Conservation (phyloP, 2,888 invertebrate genomes). For the Mythimna impura region DNA sequence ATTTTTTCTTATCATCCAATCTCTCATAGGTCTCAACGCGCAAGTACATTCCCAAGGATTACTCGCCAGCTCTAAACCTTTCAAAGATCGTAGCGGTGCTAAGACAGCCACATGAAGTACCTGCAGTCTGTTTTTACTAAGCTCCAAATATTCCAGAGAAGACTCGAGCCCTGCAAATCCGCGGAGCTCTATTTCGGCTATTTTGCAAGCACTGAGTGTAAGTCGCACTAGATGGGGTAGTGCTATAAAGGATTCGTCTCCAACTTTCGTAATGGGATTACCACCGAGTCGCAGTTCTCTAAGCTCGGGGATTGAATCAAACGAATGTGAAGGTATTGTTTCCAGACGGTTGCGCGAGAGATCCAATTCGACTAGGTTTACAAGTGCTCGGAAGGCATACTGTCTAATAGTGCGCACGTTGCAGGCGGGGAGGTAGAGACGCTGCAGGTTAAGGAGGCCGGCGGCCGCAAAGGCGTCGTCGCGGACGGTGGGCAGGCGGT, state of each 20-base stretch:
- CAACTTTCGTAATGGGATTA: slow-evolving; percentile 93
- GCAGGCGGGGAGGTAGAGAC: slow-evolving; percentile 94
- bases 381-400: slow-evolving; percentile 94
- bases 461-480: slow-evolving; percentile 94
- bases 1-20: slow-evolving; percentile 95
- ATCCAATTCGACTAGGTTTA: slow-evolving; percentile 95
- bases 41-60: slow-evolving; percentile 97
- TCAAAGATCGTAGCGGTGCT: slow-evolving; percentile 92
- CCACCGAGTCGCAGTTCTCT: slow-evolving; percentile 93
- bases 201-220: slow-evolving; percentile 93
- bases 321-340: slow-evolving; percentile 93
- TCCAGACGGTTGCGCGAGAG: slow-evolving; percentile 93
- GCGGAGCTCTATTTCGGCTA: slow-evolving; percentile 92
- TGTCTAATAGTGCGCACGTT: slow-evolving; percentile 92
- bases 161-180: slow-evolving; percentile 94
- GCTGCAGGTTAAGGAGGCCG: slow-evolving; percentile 95
- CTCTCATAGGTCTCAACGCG: slow-evolving; percentile 92
- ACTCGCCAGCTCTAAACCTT: slow-evolving; percentile 94
- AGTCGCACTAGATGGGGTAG: slow-evolving; percentile 93
- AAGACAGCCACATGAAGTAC: slow-evolving; percentile 92
- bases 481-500: slow-evolving; percentile 92
- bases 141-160: slow-evolving; percentile 94
- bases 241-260: slow-evolving; percentile 92
- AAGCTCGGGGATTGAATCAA: slow-evolving; percentile 93
- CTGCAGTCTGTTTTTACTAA: slow-evolving; percentile 93